phyloP scores from a whole-genome alignment of 2,113 vertebrate species.

The Dendrocopos noguchii region DNA sequence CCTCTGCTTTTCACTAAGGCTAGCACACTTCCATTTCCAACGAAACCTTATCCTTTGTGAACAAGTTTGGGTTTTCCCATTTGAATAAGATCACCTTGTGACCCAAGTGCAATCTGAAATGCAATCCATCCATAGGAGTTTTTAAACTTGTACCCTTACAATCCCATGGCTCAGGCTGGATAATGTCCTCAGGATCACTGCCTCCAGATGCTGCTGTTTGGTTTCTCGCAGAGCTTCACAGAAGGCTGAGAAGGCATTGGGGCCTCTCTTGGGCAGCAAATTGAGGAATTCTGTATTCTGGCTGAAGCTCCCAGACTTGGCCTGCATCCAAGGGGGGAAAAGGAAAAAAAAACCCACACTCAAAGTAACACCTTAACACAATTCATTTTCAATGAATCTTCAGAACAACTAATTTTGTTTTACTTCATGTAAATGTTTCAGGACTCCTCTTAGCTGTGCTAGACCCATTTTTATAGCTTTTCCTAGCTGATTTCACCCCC shows the following conservation, averaged over 20 bases:
- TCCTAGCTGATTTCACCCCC: neutral
- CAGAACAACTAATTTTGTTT: neutral
- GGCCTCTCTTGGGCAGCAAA: slow-evolving; percentile 91
- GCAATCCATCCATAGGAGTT: neutral
- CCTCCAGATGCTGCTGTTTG: slow-evolving; percentile 88
- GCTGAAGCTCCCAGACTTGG: slow-evolving; percentile 80
- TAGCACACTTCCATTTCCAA: neutral
- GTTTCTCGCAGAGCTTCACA: slow-evolving; percentile 87
- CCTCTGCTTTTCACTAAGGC: neutral
- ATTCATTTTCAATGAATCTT: neutral
- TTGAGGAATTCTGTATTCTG: slow-evolving; percentile 85
- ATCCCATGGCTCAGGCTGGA: neutral
- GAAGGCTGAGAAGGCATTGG: slow-evolving; percentile 88
- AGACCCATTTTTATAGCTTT: neutral
- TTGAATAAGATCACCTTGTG: neutral
- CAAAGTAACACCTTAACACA: neutral
- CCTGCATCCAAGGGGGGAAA: slow-evolving; percentile 64
- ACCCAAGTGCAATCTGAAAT: neutral
- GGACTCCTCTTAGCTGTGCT: neutral
- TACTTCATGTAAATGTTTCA: neutral
- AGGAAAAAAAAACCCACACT: neutral
- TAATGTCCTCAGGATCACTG: slow-evolving; percentile 60
- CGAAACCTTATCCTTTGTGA: neutral
- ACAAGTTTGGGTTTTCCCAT: neutral
- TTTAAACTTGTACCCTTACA: slow-evolving; percentile 44